These are phyloP conservation scores for Ceryle rudis DNA, from an alignment of 2,797 vertebrate genomes.

Conservation along the genomic window DNA sequence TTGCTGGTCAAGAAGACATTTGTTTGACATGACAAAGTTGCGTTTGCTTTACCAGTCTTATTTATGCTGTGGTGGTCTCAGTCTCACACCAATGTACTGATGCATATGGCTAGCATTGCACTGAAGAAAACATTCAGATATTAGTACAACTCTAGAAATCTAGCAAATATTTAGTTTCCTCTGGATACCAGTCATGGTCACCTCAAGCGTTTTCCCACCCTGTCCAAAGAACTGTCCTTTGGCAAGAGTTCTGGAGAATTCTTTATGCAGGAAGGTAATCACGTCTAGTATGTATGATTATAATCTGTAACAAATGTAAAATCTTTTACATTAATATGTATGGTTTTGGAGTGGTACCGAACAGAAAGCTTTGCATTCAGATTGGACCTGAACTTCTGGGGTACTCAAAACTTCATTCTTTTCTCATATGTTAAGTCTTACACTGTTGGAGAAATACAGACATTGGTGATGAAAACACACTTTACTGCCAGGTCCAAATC, in stretches of 20 bases:
- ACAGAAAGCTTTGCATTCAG: neutral
- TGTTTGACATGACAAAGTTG: neutral
- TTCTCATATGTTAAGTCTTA: neutral
- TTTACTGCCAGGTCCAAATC: neutral
- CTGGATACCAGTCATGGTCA: neutral
- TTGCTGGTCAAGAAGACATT: neutral
- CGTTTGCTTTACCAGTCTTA: neutral
- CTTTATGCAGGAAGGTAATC: neutral
- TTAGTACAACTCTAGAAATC: neutral
- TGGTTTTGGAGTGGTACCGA: neutral
- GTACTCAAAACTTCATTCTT: neutral
- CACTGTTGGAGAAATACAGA: neutral
- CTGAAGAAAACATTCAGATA: neutral
- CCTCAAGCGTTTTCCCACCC: neutral
- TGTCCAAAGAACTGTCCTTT: neutral
- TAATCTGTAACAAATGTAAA: neutral
- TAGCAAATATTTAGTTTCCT: neutral
- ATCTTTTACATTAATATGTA: neutral
- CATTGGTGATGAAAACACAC: neutral
- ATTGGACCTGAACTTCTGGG: neutral
- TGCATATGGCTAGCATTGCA: accelerated
- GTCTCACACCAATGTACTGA: neutral
- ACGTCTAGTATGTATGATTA: neutral
- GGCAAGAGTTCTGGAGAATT: neutral
- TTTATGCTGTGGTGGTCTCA: neutral